A percentile compares a stretch with the other conserved stretches of the same genome.
phyloP scores from a whole-genome alignment of 2,888 invertebrate genomes.

The Notodonta ziczac region DNA sequence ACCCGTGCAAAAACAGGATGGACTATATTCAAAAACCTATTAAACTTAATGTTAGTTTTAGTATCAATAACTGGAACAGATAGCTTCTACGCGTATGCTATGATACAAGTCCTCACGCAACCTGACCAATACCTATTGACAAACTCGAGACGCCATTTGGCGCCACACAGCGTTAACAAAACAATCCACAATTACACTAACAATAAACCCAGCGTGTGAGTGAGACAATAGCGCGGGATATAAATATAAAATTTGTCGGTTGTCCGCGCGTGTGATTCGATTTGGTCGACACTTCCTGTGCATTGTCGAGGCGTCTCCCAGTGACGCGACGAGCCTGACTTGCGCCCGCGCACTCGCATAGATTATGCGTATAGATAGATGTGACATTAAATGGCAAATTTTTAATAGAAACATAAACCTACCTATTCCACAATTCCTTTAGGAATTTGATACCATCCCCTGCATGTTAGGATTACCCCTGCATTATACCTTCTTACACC shows the following conservation, averaged over 20 bases:
- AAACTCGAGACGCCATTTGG: background rate
- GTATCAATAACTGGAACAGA: too few relatives aligned
- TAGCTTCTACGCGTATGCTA: too few relatives aligned
- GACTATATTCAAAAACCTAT: too few relatives aligned
- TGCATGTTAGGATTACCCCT: too few relatives aligned
- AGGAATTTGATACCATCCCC: too few relatives aligned
- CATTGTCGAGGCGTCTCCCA: slow-evolving; percentile 73
- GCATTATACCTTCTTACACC: too few relatives aligned
- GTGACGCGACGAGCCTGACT: slow-evolving; percentile 48
- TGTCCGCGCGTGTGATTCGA: slow-evolving; percentile 70
- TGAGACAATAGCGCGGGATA: slow-evolving; percentile 60
- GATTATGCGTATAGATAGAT: slow-evolving; percentile 44
- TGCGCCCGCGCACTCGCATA: slow-evolving; percentile 60
- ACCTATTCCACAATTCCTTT: too few relatives aligned
- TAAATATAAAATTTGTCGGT: slow-evolving; percentile 70
- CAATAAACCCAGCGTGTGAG: slow-evolving; percentile 24
- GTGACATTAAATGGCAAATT: slow-evolving; percentile 15
- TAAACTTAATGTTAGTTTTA: too few relatives aligned
- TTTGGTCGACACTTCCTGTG: slow-evolving; percentile 81
- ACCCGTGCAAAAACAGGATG: too few relatives aligned
- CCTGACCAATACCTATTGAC: background rate
- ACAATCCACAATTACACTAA: slow-evolving; percentile 3
- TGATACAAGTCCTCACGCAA: background rate
- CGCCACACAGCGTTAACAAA: slow-evolving; percentile 4
- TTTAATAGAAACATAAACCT: background rate